Percentiles rank a stretch among this genome's conserved stretches.
These are phyloP conservation scores for Sus cebifrons DNA, from an alignment of 2,797 vertebrate genomes.

Conservation along the genomic window DNA sequence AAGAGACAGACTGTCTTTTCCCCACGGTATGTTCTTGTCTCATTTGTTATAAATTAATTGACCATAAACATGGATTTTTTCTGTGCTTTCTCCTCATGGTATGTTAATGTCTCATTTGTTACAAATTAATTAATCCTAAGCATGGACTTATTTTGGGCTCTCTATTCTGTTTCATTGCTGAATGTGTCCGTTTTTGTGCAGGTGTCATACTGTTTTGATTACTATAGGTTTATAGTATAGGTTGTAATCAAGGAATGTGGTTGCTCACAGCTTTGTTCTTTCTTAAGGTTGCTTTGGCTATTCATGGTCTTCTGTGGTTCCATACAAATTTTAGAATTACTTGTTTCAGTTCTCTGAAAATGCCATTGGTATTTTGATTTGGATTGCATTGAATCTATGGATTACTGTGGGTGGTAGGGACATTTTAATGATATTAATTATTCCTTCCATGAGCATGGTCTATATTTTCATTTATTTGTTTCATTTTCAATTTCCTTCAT, in stretches of 20 bases:
- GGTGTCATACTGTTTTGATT: not conserved
- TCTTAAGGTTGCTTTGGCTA: not conserved
- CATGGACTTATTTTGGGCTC: not conserved
- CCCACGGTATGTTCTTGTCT: no score
- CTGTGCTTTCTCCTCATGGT: not conserved
- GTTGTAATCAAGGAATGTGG: not conserved
- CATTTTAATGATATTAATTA: not conserved
- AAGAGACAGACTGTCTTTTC: not conserved
- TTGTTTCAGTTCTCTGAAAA: not conserved
- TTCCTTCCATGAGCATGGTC: not conserved
- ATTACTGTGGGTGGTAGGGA: not conserved
- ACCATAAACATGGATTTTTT: no score
- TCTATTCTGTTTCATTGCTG: not conserved
- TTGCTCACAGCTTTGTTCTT: not conserved
- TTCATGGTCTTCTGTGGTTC: not conserved
- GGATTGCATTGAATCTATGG: not conserved
- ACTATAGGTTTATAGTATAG: not conserved
- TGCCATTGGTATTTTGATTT: not conserved
- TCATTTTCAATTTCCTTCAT: not conserved
- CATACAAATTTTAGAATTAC: not conserved
- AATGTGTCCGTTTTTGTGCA: not conserved
- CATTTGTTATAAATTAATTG: no score
- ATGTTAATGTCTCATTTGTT: not conserved
- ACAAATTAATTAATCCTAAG: not conserved
- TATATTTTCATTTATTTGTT: not conserved